Evolutionary conservation across 1,140 invertebrate species (phyloP).

Genomic region (Orussus abietinus): DNA sequence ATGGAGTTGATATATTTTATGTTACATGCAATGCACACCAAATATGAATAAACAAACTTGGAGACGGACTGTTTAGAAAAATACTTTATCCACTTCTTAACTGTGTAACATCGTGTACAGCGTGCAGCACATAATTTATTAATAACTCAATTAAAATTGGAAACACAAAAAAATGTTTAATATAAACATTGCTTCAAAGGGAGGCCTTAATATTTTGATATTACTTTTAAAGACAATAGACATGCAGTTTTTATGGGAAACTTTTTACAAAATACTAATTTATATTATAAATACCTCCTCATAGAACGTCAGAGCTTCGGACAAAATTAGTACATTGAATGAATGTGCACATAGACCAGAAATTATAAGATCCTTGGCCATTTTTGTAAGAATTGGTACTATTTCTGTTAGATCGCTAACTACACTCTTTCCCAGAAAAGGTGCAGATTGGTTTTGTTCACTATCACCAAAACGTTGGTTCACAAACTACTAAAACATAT

Average conservation of each 20-base stretch:
- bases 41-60: too few species aligned
- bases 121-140: too few species aligned
- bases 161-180: too few species aligned
- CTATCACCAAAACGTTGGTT: slow-evolving; percentile 23
- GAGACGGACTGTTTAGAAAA: too few species aligned
- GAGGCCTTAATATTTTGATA: too few species aligned
- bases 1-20: too few species aligned
- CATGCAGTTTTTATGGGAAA: background rate
- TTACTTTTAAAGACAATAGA: too few species aligned
- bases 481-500: slow-evolving; percentile 24
- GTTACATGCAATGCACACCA: too few species aligned
- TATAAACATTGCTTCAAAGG: too few species aligned
- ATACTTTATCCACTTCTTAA: too few species aligned
- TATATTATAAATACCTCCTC: slow-evolving; percentile 23
- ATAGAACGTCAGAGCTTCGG: slow-evolving; percentile 39
- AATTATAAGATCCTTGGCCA: slow-evolving; percentile 25
- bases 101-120: too few species aligned
- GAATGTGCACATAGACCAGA: slow-evolving; percentile 33
- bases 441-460: slow-evolving; percentile 16
- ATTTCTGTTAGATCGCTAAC: slow-evolving; percentile 25
- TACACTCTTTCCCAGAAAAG: slow-evolving; percentile 33
- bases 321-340: slow-evolving; percentile 29
- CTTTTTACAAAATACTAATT: background rate
- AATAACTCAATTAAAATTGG: too few species aligned
- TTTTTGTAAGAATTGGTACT: slow-evolving; percentile 21